phyloP scores from a whole-genome alignment of 2,113 vertebrate genomes.

The Zapus hudsonius region DNA sequence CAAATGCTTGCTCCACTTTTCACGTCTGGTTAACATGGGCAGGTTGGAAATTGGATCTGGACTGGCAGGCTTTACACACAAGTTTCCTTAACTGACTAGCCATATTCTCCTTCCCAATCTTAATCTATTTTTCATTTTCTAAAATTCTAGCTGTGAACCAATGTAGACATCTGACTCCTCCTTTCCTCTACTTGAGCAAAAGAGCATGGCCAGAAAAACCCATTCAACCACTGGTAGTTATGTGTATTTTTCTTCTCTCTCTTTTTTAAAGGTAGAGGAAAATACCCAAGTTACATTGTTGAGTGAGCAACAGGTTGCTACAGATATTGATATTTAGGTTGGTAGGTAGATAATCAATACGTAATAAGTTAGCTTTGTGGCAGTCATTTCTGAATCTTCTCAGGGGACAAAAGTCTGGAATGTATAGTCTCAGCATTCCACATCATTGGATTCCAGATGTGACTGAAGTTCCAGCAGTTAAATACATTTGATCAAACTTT shows the following conservation, averaged over 20 bases:
- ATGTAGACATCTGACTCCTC: not conserved
- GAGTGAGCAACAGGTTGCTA: not conserved
- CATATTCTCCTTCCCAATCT: too few species aligned
- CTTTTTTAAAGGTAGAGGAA: not conserved
- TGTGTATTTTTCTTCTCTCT: too few species aligned
- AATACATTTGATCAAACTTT: not conserved
- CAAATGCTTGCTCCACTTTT: too few species aligned
- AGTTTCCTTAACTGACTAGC: too few species aligned
- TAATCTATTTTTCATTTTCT: not conserved
- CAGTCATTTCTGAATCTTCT: not conserved
- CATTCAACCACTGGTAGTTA: not conserved
- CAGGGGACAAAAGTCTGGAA: not conserved
- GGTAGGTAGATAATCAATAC: not conserved
- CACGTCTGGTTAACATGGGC: too few species aligned
- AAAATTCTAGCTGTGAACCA: not conserved
- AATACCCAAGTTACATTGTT: not conserved
- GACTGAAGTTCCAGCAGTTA: not conserved
- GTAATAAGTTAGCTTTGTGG: not conserved
- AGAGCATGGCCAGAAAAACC: not conserved
- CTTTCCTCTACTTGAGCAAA: not conserved
- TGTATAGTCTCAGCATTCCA: not conserved
- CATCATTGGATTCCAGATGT: not conserved
- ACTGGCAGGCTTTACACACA: too few species aligned
- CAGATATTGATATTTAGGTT: not conserved
- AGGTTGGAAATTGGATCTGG: too few species aligned